phyloP scores from a whole-genome alignment of 2,113 vertebrate species.

The Hydropotes inermis region DNA sequence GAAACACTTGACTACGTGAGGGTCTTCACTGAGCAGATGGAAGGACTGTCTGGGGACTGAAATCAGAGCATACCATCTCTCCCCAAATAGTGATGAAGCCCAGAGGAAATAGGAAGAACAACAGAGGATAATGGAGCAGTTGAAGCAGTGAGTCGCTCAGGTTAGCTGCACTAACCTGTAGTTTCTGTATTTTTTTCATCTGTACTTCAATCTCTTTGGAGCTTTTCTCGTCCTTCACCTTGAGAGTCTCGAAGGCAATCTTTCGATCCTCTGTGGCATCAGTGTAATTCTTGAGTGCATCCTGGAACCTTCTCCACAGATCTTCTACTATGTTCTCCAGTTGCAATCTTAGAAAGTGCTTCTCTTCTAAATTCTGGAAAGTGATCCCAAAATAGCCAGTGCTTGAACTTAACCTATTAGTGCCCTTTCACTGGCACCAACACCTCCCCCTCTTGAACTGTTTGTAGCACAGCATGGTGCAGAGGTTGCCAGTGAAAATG shows the following conservation, averaged over 20 bases:
- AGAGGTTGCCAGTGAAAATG: neutral
- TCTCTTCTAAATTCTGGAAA: conserved; percentile 84
- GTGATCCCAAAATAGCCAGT: neutral
- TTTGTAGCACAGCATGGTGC: neutral
- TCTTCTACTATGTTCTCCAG: conserved; percentile 77
- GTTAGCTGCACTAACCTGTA: conserved; percentile 81
- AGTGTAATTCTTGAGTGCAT: conserved; percentile 71
- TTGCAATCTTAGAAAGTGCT: conserved; percentile 80
- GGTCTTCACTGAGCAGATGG: neutral
- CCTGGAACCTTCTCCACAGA: conserved; percentile 83
- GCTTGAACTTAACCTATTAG: neutral
- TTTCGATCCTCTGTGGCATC: conserved; percentile 82
- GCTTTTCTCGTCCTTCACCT: conserved; percentile 81
- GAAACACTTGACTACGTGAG: neutral
- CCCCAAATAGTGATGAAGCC: neutral
- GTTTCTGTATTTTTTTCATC: conserved; percentile 83
- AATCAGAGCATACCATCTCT: neutral
- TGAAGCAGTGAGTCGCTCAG: neutral
- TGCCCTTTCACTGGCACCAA: neutral
- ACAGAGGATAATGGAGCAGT: neutral
- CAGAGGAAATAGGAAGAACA: neutral
- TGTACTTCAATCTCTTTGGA: conserved; percentile 83
- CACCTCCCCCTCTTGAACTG: neutral
- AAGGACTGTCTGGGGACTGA: neutral
- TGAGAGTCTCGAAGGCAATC: conserved; percentile 78